Conservation (phyloP, 2,797 vertebrate species). For the Anomalospiza imberbis region DNA sequence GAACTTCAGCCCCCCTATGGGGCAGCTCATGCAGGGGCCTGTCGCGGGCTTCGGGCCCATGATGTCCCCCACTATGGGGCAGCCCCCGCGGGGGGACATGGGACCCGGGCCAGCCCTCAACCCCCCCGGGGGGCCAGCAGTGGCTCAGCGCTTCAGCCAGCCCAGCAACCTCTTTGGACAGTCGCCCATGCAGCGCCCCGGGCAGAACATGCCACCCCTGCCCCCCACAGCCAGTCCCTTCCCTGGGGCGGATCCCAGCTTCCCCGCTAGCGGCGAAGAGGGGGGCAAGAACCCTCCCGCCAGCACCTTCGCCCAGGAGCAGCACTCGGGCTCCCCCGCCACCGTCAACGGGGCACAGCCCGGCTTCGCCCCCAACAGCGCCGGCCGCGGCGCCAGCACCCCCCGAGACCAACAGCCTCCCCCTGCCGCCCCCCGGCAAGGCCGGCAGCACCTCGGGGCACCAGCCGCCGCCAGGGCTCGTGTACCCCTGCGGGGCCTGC, state of each 20-base stretch:
- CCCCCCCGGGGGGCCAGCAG: conserved; percentile 72
- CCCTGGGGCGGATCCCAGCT: conserved; percentile 70
- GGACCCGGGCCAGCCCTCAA: conserved; percentile 83
- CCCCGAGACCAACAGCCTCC: conserved; percentile 86
- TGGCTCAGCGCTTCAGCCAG: conserved; percentile 77
- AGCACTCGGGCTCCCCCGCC: conserved; percentile 80
- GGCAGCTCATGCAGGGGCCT: conserved; percentile 75
- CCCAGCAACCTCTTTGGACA: conserved; percentile 73
- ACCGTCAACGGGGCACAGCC: conserved; percentile 78
- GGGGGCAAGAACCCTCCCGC: conserved; percentile 72
- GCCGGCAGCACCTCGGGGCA: conserved; percentile 62
- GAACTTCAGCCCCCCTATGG: conserved; percentile 76
- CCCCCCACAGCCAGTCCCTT: conserved; percentile 85
- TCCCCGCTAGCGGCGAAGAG: conserved; percentile 63
- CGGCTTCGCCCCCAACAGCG: conserved; percentile 76
- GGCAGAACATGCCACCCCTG: conserved; percentile 70
- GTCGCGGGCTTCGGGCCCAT: conserved; percentile 75
- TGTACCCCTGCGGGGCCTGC: conserved; percentile 89
- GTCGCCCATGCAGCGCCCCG: conserved; percentile 71
- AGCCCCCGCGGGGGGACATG: conserved; percentile 82
- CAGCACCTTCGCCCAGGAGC: conserved; percentile 85
- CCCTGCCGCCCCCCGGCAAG: conserved; percentile 81
- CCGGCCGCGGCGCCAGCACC: conserved; percentile 80
- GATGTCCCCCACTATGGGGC: conserved; percentile 77
- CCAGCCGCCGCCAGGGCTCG: conserved; percentile 72